Evolutionary conservation across 2,888 invertebrate species (phyloP).

Genomic region (Bombyx huttoni): DNA sequence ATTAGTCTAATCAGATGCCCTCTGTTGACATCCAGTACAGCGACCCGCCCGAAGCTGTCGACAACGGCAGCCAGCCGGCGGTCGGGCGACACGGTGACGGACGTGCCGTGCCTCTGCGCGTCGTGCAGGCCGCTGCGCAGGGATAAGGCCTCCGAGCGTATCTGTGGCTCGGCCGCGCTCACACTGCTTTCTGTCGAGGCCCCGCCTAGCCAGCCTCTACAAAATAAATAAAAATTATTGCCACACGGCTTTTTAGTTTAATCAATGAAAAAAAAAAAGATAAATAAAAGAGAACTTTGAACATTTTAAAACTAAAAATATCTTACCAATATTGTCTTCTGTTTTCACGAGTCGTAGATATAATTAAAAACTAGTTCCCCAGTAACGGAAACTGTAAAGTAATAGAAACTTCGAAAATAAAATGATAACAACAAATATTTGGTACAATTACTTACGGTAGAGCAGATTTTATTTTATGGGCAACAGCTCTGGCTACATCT

Average conservation of each 20-base stretch:
- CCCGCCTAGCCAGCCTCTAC: conserved; percentile 60
- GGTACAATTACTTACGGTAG: conserved; percentile 76
- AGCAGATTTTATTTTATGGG: conserved; percentile 86
- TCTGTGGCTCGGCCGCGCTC: conserved; percentile 52
- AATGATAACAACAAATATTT: not conserved
- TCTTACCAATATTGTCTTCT: too few species aligned
- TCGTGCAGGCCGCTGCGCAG: conserved; percentile 89
- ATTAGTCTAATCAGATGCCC: conserved; percentile 89
- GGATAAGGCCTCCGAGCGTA: conserved; percentile 80
- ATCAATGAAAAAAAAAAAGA: too few species aligned
- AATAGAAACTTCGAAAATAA: too few species aligned
- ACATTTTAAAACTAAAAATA: too few species aligned
- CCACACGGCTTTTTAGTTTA: too few species aligned
- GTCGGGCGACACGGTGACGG: conserved; percentile 83
- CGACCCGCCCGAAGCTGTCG: conserved; percentile 90
- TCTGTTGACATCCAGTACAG: conserved; percentile 85
- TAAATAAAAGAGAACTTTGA: too few species aligned
- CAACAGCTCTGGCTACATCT: conserved; percentile 94
- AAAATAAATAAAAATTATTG: not conserved
- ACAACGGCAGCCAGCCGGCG: conserved; percentile 84
- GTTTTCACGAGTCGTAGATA: too few species aligned
- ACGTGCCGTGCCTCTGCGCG: conserved; percentile 79
- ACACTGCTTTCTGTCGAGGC: conserved; percentile 33
- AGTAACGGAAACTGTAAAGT: too few species aligned
- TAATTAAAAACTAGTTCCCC: too few species aligned